Conservation (phyloP, 2,113 vertebrate genomes). For the Antechinus flavipes region DNA sequence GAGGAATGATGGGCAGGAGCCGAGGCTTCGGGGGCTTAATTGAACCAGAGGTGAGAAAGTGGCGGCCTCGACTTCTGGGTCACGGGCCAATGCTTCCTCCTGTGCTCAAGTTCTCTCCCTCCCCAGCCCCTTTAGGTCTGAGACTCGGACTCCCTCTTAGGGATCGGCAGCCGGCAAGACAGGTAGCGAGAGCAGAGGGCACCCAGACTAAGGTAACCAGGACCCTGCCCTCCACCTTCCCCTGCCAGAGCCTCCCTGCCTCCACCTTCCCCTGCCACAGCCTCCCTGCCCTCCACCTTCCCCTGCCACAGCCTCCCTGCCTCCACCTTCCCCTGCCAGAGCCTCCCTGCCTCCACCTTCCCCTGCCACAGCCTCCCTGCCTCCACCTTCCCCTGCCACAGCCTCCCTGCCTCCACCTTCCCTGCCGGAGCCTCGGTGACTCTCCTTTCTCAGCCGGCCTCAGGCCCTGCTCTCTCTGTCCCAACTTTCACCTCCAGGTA, state of each 20-base stretch:
- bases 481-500: not conserved
- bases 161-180: not conserved
- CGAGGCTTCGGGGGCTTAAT: not conserved
- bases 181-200: not conserved
- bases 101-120: not conserved
- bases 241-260: accelerated
- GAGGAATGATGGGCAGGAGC: not conserved
- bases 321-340: no score
- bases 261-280: accelerated
- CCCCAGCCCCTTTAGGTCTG: not conserved
- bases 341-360: not conserved
- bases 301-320: not conserved
- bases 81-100: not conserved
- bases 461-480: not conserved
- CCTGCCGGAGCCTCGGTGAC: accelerated
- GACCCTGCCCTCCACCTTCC: no score
- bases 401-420: not conserved
- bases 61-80: no score
- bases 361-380: accelerated
- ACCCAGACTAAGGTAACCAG: not conserved
- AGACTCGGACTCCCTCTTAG: not conserved
- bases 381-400: accelerated
- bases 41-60: not conserved
- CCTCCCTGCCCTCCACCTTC: not conserved
- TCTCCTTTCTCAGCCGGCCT: not conserved